Conservation (phyloP, 2,113 vertebrate species). For the Felis chaus region DNA sequence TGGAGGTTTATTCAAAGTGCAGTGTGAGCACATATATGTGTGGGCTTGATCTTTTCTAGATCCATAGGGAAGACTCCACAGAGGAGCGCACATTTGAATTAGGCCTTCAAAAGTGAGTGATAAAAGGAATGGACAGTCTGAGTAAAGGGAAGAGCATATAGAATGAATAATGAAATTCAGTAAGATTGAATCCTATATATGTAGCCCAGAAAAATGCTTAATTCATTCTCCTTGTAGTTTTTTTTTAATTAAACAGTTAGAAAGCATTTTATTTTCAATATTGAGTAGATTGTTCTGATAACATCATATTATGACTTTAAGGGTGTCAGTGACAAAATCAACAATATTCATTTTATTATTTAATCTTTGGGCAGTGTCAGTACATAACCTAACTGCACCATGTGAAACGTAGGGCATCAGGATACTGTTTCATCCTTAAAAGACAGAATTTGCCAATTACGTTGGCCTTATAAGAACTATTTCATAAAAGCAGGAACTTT, state of each 20-base stretch:
- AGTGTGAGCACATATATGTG: neutral
- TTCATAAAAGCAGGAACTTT: neutral
- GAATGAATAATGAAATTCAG: neutral
- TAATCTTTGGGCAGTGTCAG: neutral
- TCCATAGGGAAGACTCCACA: neutral
- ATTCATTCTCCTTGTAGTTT: neutral
- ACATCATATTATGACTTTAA: neutral
- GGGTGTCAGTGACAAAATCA: neutral
- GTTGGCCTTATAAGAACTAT: neutral
- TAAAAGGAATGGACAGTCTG: neutral
- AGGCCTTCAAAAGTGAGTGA: neutral
- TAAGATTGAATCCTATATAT: neutral
- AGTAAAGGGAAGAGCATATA: neutral
- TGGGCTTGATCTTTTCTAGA: neutral
- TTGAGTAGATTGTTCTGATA: neutral
- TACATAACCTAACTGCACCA: neutral
- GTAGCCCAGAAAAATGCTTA: neutral
- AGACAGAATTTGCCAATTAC: neutral
- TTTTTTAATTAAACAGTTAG: neutral
- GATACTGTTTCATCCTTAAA: neutral
- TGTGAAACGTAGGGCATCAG: neutral
- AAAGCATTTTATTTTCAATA: neutral
- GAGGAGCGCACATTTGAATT: neutral
- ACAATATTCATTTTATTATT: conserved; percentile 4
- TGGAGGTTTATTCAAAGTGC: neutral